Evolutionary conservation across 1,140 invertebrate species (phyloP).

Genomic region (Panulirus ornatus): DNA sequence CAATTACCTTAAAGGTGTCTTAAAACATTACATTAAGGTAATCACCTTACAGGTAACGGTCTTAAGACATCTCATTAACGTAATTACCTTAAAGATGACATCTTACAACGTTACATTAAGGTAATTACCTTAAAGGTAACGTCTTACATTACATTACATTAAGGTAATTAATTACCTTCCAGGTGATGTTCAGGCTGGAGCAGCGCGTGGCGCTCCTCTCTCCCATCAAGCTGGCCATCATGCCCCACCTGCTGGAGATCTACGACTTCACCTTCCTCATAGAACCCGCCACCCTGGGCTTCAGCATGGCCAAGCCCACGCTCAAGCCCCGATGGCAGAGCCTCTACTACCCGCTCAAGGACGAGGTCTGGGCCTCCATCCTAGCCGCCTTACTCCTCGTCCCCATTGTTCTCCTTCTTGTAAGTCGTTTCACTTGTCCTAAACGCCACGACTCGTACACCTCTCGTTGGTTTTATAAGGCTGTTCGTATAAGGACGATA

Average conservation of each 20-base stretch:
- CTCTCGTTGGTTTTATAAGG: too few relatives aligned
- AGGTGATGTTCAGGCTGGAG: conserved; percentile 50
- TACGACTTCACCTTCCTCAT: conserved; percentile 57
- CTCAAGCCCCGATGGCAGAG: conserved; percentile 60
- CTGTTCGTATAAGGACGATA: too few relatives aligned
- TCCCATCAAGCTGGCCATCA: conserved; percentile 57
- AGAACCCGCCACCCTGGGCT: conserved; percentile 48
- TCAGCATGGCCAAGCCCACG: conserved; percentile 61
- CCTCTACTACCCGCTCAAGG: conserved; percentile 38
- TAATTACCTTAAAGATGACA: too few relatives aligned
- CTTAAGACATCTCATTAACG: too few relatives aligned
- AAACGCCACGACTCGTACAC: too few relatives aligned
- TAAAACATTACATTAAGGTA: too few relatives aligned
- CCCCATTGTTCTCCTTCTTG: background rate
- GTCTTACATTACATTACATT: too few relatives aligned
- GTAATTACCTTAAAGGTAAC: too few relatives aligned
- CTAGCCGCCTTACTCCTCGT: conserved; percentile 29
- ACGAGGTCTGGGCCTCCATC: conserved; percentile 43
- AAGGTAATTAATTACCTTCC: background rate
- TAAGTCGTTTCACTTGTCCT: background rate
- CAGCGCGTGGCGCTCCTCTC: conserved; percentile 38
- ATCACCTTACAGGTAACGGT: too few relatives aligned
- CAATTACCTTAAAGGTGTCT: too few relatives aligned
- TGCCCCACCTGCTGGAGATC: conserved; percentile 50
- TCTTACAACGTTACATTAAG: too few relatives aligned